A percentile compares a stretch with the other conserved stretches of the same genome.
phyloP scores from a whole-genome alignment of 1,140 invertebrate genomes.

The Glomeris maerens region DNA sequence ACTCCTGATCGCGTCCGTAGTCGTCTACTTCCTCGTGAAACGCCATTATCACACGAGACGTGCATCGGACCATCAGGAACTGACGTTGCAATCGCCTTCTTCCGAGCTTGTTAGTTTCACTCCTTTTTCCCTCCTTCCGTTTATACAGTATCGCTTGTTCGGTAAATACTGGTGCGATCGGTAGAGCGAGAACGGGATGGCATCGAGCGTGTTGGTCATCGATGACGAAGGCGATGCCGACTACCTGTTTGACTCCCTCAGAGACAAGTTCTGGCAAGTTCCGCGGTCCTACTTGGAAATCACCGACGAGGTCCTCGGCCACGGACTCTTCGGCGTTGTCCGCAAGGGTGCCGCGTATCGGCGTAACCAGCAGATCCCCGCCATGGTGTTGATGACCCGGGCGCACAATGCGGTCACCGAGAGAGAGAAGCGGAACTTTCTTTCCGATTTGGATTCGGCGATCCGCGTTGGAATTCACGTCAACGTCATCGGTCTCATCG shows the following conservation, averaged over 20 bases:
- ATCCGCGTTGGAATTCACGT: slow-evolving; percentile 49
- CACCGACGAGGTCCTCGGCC: slow-evolving; percentile 47
- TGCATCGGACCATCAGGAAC: slow-evolving; percentile 43
- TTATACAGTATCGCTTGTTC: no score
- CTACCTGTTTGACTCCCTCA: slow-evolving; percentile 56
- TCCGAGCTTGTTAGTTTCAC: slow-evolving; percentile 46
- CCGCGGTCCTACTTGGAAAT: slow-evolving; percentile 50
- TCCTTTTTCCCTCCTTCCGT: no score
- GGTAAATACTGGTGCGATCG: slow-evolving; percentile 7
- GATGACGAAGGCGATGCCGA: slow-evolving; percentile 46
- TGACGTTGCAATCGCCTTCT: slow-evolving; percentile 48
- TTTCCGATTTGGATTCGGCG: slow-evolving; percentile 50
- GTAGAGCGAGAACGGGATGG: slow-evolving; percentile 37
- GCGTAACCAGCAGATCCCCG: slow-evolving; percentile 14
- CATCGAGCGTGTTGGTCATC: slow-evolving; percentile 48
- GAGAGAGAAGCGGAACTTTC: slow-evolving; percentile 5
- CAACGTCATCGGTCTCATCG: slow-evolving; percentile 56
- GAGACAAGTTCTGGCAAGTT: slow-evolving; percentile 54
- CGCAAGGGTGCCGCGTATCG: slow-evolving; percentile 23
- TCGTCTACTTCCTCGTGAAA: slow-evolving; percentile 44
- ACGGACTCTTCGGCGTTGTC: slow-evolving; percentile 60
- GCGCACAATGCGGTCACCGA: slow-evolving; percentile 5
- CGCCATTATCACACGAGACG: slow-evolving; percentile 36
- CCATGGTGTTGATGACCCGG: not conserved
- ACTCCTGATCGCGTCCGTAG: slow-evolving; percentile 40